Percentiles rank a stretch among this genome's conserved stretches.
Evolutionary conservation across 35 echinoderm and acorn worm genomes (phyloP).

Genomic region (Lytechinus pictus): DNA sequence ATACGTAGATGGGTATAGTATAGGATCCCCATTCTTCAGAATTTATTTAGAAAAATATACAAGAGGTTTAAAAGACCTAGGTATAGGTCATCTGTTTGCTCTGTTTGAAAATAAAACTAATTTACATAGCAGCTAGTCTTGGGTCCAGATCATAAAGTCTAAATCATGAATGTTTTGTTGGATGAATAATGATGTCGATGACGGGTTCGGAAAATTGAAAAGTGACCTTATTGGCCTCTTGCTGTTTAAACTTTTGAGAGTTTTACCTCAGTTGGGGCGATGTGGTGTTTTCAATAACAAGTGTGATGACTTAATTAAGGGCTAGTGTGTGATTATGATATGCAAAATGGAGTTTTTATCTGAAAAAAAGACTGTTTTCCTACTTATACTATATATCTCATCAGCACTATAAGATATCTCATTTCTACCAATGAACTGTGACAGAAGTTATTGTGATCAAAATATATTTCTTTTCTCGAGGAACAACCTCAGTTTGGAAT

Average conservation of each 20-base stretch:
- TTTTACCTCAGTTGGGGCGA: conserved; percentile 26
- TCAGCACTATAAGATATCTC: conserved; percentile 29
- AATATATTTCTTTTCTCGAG: neutral
- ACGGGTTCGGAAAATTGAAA: conserved; percentile 46
- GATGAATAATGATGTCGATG: conserved; percentile 32
- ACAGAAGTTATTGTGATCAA: neutral
- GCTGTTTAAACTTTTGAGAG: conserved; percentile 8
- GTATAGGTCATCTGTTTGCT: too few relatives aligned
- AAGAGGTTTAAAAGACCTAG: too few relatives aligned
- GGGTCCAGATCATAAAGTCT: neutral
- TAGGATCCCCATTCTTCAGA: too few relatives aligned
- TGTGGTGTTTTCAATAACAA: conserved; percentile 46
- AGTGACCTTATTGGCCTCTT: conserved; percentile 46
- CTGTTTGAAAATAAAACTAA: too few relatives aligned
- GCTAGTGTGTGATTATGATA: conserved; percentile 39
- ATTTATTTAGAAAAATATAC: too few relatives aligned
- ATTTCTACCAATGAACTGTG: conserved; percentile 43
- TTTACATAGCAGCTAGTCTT: neutral
- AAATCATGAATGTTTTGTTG: conserved; percentile 23
- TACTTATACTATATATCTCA: conserved; percentile 43
- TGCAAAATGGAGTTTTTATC: conserved; percentile 49
- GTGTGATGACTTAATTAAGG: conserved; percentile 45
- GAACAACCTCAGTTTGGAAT: neutral
- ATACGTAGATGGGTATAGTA: too few relatives aligned
- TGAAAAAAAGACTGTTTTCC: conserved; percentile 44